Percentiles rank a stretch among this genome's conserved stretches.
Conservation (phyloP, 2,888 invertebrate species). For the Phrixothrix hirtus region DNA sequence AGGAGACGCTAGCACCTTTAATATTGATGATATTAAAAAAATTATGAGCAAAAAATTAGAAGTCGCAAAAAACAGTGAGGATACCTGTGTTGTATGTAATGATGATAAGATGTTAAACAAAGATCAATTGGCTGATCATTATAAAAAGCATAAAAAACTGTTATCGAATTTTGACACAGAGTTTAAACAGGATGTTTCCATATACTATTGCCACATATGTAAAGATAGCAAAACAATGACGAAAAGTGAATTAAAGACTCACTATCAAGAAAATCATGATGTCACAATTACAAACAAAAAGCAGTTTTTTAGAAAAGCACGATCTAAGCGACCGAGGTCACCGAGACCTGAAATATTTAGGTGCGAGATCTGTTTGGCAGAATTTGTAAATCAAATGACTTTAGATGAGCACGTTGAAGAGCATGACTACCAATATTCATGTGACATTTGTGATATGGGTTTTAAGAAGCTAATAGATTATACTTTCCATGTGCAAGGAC, state of each 20-base stretch:
- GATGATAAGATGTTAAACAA: constrained; percentile 17
- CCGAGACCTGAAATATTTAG: constrained; percentile 23
- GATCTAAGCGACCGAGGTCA: constrained; percentile 18
- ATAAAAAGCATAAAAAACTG: constrained; percentile 16
- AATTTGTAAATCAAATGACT: constrained; percentile 8
- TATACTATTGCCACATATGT: constrained; percentile 25
- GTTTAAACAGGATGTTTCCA: neutral
- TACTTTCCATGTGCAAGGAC: constrained; percentile 36
- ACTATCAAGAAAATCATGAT: constrained; percentile 13
- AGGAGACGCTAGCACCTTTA: neutral
- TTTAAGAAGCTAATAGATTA: constrained; percentile 32
- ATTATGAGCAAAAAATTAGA: neutral
- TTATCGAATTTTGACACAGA: constrained; percentile 4
- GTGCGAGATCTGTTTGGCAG: constrained; percentile 24
- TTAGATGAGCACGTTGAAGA: constrained; percentile 21
- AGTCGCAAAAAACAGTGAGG: neutral
- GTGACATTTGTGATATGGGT: constrained; percentile 27
- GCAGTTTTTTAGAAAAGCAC: constrained; percentile 18
- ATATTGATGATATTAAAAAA: neutral
- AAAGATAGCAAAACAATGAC: constrained; percentile 17
- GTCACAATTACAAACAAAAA: constrained; percentile 11
- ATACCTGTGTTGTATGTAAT: constrained; percentile 15
- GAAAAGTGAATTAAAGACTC: constrained; percentile 17
- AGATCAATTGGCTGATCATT: constrained; percentile 14
- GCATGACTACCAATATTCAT: constrained; percentile 29